Base-by-base conservation (phyloP, 64 coral and sea anemone genomes). In the Porites lutea region DNA sequence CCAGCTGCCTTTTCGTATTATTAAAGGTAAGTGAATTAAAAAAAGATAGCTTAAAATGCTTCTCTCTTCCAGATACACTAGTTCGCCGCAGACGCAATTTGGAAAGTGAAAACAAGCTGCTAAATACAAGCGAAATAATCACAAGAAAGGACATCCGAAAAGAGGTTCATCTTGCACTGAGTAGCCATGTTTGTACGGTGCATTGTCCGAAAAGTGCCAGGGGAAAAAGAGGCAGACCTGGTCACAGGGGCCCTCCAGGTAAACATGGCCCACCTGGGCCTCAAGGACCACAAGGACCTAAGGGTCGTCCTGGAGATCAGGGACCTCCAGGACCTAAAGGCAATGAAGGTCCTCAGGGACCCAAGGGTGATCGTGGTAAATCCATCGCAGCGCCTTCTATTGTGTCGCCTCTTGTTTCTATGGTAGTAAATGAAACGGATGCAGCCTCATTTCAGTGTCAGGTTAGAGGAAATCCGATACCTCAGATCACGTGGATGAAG, bases 251-350 rank as follows among this genome's bases (percentile, higher is more conserved):
- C 2, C 0, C 68, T 1, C 87, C 87, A 37, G 87, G 87, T 43
- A 89, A 89, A 78, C 87, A 89, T 44, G 87, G 87, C 15, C 87
- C 87, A 65, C 18, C 12, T n/a, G 87, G 87, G 13, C 74, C 87
- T 45, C 74, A 10, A 8, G 73, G 87, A 4, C 16, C 22, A 78
- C 23, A 48, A 2, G 87, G 87, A n/a, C 74, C 13, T 43, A 64
- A 10, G 45, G 87, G 87, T 5, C 22, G 11, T 9, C 37, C 22
- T 64, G 87, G 87, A 65, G 57, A 49, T 60, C 21, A 48, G 18
- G 87, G 87, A 9, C 87, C 57, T 60, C 74, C 16, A 8, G 73
- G 87, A 2, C 74, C 87, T 3, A 22, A 77, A 78, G 87, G 87
- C 12, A 74, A 89, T 77, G 46, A 77, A 46, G 87, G 87, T 21